Evolutionary conservation across 1,140 invertebrate species (phyloP).

Genomic region (Nephotettix cincticeps): DNA sequence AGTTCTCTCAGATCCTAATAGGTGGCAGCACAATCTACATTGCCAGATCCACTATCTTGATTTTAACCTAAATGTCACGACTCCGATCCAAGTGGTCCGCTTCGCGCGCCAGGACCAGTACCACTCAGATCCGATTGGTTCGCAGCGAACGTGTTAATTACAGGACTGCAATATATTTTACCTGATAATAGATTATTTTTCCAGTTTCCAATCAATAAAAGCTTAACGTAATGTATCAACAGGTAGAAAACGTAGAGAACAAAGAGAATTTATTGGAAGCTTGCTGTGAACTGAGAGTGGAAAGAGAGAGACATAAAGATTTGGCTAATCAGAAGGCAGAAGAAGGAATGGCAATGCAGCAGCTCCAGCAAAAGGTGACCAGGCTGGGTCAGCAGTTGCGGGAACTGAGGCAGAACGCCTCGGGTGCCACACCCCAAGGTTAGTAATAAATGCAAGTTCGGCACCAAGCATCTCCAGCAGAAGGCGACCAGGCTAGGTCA

Average conservation of each 20-base stretch:
- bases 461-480: conserved; percentile 57
- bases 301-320: conserved; percentile 72
- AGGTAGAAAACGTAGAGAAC: conserved; percentile 55
- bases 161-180: too few species aligned
- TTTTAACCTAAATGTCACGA: too few species aligned
- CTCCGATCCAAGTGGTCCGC: too few species aligned
- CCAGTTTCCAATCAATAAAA: too few species aligned
- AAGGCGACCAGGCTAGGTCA: conserved; percentile 54
- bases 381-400: conserved; percentile 57
- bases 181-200: too few species aligned
- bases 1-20: too few species aligned
- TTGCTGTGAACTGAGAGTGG: conserved; percentile 65
- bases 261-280: conserved; percentile 61
- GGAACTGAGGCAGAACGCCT: conserved; percentile 53
- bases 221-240: conserved; percentile 30
- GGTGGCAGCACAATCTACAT: too few species aligned
- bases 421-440: conserved; percentile 59
- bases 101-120: too few species aligned
- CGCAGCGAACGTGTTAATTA: too few species aligned
- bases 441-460: too few species aligned
- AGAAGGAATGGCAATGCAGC: conserved; percentile 53
- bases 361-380: conserved; percentile 55
- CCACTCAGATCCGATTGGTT: too few species aligned
- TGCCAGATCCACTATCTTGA: too few species aligned
- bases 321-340: conserved; percentile 61